Conservation (phyloP, 2,888 invertebrate species). For the Penaeus monodon region DNA sequence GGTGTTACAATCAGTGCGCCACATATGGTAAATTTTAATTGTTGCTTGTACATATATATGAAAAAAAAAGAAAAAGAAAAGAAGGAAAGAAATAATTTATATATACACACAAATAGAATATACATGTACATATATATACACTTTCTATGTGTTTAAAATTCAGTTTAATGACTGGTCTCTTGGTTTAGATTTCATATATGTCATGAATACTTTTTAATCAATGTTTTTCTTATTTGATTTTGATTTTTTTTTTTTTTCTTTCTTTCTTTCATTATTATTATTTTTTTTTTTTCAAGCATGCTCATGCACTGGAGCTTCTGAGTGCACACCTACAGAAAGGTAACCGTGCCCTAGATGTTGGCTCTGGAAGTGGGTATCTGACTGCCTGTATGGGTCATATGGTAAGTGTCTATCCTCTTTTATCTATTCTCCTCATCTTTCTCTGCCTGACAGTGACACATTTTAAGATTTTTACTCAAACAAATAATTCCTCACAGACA, state of each 20-base stretch:
- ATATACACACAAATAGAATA: too few species aligned
- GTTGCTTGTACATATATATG: neutral
- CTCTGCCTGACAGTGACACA: too few species aligned
- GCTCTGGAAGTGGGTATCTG: constrained; percentile 93
- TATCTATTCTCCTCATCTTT: too few species aligned
- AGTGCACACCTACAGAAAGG: constrained; percentile 83
- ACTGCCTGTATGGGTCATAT: constrained; percentile 91
- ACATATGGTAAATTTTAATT: constrained; percentile 83
- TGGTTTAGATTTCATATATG: neutral
- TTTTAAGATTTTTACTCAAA: too few species aligned
- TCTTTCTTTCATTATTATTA: neutral
- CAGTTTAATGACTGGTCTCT: too few species aligned
- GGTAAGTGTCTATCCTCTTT: constrained; percentile 69
- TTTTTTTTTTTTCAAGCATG: constrained; percentile 77
- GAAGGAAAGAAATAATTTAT: too few species aligned
- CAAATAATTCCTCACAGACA: too few species aligned
- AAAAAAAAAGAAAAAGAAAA: too few species aligned
- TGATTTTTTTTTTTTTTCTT: neutral
- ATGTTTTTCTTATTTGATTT: neutral
- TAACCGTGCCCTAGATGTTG: constrained; percentile 87
- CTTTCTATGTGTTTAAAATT: neutral
- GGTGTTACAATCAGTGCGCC: constrained; percentile 96
- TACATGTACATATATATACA: too few species aligned
- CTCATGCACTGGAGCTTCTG: constrained; percentile 88
- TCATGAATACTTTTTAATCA: neutral